Evolutionary conservation across 2,113 vertebrate species (phyloP), one percentile per base, ranked within the genome.

Genomic region (Proteles cristata): DNA sequence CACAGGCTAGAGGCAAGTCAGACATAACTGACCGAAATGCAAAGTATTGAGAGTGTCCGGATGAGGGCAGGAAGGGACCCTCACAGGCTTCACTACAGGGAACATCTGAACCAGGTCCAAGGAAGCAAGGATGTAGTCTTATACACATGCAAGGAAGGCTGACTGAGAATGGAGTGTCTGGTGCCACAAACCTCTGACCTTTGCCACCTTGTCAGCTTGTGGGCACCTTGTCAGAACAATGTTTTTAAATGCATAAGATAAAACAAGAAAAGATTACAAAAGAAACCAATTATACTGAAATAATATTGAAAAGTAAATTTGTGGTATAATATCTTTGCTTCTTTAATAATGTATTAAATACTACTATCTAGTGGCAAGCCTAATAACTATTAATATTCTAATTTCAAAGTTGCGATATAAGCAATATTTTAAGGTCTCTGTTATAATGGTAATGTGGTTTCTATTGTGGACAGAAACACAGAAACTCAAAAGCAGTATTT

Each of bases 291-390:
- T 63, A 68, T 73, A 83, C 4, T 81, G 43, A 79, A 85, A 88
- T 65, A 45, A 94, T 73, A 81, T 4, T 92, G 19, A 35, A 85
- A 73, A 74, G 26, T 12, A 86, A 82, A 90, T 77, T 7, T 80
- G 45, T 71, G 80, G 5, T 80, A 35, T 48, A 69, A 55, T 35
- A 84, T 33, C 33, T 55, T 58, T 87, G 58, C 11, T 69, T 81
- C 58, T 65, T 28, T 86, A 86, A 95, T 48, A 93, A 86, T 74
- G 73, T 19, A 86, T 73, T 95, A 79, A 95, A 65, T 50, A 31
- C 21, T 68, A 88, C 39, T 25, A 63, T 21, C 50, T 61, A 90
- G 58, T 58, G 73, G 69, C 33, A 96, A 10, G 7, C 79, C 26
- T 63, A 77, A 31, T 15, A 93, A 43, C 25, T 61, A 93, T 43